Conservation (phyloP, 2,113 vertebrate genomes). For the Ptilonorhynchus violaceus region DNA sequence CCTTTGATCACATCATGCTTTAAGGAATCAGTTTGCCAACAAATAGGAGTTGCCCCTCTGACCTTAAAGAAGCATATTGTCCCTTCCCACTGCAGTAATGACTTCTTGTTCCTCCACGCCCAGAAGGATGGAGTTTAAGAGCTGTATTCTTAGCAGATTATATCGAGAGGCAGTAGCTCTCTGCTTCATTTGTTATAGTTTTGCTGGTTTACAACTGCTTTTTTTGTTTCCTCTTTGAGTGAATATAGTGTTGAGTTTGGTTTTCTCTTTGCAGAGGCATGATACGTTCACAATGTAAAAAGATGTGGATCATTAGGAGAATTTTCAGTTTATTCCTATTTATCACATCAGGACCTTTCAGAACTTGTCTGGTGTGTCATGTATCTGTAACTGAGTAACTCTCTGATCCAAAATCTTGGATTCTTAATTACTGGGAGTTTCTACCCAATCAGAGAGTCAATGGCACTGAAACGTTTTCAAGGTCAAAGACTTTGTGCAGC, state of each 20-base stretch:
- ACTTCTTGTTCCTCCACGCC: background rate
- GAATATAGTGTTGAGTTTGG: background rate
- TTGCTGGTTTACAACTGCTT: background rate
- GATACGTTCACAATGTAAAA: background rate
- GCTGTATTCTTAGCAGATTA: background rate
- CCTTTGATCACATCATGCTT: constrained; percentile 3
- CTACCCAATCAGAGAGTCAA: background rate
- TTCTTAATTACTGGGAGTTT: background rate
- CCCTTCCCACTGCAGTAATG: background rate
- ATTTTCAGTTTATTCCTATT: background rate
- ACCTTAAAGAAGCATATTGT: background rate
- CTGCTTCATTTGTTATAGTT: background rate
- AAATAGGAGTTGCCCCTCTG: background rate
- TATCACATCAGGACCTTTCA: background rate
- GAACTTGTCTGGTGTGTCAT: background rate
- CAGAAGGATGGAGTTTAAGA: background rate
- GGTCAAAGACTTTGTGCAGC: background rate
- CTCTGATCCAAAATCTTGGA: background rate
- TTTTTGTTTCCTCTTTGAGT: background rate
- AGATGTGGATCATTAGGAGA: background rate
- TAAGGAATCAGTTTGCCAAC: background rate
- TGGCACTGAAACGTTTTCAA: background rate
- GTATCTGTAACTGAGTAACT: background rate
- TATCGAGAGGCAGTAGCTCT: background rate
- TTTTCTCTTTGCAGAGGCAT: background rate